These are phyloP conservation scores for Lepus europaeus DNA, from an alignment of 2,113 vertebrate species.

Conservation along the genomic window DNA sequence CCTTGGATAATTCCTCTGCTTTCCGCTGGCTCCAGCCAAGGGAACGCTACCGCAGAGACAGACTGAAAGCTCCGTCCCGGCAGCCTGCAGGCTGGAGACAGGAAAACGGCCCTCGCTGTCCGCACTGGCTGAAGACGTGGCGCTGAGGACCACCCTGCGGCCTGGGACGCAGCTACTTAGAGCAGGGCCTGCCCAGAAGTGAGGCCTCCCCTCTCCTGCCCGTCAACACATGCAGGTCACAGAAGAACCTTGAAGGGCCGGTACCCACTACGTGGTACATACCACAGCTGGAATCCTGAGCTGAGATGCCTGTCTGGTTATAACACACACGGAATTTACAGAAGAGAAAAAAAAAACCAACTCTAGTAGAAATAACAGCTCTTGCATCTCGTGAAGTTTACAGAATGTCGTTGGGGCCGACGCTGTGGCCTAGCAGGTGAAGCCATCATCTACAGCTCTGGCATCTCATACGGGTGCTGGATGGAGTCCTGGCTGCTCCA, in stretches of 20 bases:
- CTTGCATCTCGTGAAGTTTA: not conserved
- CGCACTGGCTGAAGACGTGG: constrained; percentile 47
- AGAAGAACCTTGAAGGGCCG: not conserved
- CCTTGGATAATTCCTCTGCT: constrained; percentile 74
- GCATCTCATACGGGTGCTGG: no score
- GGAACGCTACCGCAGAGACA: constrained; percentile 71
- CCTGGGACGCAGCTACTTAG: not conserved
- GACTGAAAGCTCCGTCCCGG: constrained; percentile 56
- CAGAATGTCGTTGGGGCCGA: no score
- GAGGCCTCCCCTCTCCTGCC: not conserved
- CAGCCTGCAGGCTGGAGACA: constrained; percentile 39
- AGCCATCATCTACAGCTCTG: no score
- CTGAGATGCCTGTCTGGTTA: not conserved
- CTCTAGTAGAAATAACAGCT: not conserved
- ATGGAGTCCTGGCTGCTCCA: no score
- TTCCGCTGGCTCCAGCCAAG: constrained; percentile 72
- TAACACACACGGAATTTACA: constrained; percentile 41
- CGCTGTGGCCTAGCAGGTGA: no score
- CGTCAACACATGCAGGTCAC: constrained; percentile 39
- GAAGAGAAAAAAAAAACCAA: constrained; percentile 25
- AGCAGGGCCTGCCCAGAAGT: constrained; percentile 26
- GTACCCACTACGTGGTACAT: not conserved
- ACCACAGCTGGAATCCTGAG: constrained; percentile 1
- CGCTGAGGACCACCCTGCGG: not conserved
- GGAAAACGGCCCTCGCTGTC: constrained; percentile 52